These are phyloP conservation scores for Sorex fumeus DNA, from an alignment of 2,113 vertebrate genomes.

Conservation along the genomic window DNA sequence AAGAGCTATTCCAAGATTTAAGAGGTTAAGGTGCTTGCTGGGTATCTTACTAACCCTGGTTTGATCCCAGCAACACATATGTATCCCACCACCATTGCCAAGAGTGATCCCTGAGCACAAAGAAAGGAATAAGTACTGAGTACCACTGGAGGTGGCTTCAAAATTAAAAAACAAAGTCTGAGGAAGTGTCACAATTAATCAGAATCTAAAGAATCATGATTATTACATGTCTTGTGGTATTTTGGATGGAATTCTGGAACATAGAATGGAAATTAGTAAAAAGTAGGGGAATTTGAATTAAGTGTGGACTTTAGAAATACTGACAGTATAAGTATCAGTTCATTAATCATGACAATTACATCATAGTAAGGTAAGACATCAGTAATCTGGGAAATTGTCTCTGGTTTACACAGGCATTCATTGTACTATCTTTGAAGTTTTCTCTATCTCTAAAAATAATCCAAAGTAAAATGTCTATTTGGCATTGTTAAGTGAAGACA, in stretches of 20 bases:
- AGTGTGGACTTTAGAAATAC: slow-evolving; percentile 18
- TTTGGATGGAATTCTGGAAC: not conserved
- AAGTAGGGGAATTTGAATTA: slow-evolving; percentile 17
- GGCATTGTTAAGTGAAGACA: slow-evolving; percentile 35
- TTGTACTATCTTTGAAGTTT: not conserved
- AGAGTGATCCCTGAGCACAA: too few species aligned
- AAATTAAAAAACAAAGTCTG: slow-evolving; percentile 10
- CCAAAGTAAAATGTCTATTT: slow-evolving; percentile 19
- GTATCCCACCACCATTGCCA: too few species aligned
- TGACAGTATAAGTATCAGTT: not conserved
- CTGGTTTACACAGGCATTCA: not conserved
- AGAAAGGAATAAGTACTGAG: too few species aligned
- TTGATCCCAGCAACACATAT: too few species aligned
- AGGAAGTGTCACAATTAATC: slow-evolving; percentile 1
- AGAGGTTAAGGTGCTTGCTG: too few species aligned
- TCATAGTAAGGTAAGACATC: not conserved
- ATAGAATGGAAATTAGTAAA: slow-evolving; percentile 38
- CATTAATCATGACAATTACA: too few species aligned
- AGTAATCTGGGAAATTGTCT: not conserved
- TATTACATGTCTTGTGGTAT: not conserved
- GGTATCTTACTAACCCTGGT: too few species aligned
- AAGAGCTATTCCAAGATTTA: too few species aligned
- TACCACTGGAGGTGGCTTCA: too few species aligned
- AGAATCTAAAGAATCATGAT: not conserved
- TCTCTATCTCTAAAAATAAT: slow-evolving; percentile 41